phyloP scores from a whole-genome alignment of 2,113 vertebrate genomes.

The Hemicordylus capensis region DNA sequence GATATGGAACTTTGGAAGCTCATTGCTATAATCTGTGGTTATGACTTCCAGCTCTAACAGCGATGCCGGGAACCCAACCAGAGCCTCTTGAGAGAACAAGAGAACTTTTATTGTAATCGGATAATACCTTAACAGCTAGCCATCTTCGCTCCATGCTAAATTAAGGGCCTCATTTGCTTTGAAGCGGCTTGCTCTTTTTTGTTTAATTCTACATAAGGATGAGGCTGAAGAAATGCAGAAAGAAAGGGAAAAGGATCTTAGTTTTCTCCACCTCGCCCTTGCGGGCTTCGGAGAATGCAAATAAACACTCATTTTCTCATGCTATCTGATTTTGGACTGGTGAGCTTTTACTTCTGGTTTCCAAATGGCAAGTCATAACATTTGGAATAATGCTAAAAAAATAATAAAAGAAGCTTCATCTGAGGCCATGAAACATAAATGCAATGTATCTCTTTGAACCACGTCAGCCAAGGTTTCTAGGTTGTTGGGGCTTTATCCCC shows the following conservation, averaged over 20 bases:
- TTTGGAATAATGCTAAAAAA: neutral
- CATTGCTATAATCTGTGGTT: slow-evolving; percentile 77
- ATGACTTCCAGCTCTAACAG: slow-evolving; percentile 70
- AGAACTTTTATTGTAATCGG: slow-evolving; percentile 73
- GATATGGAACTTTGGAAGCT: slow-evolving; percentile 73
- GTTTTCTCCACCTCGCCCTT: slow-evolving; percentile 41
- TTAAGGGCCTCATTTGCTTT: slow-evolving; percentile 72
- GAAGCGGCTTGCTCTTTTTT: slow-evolving; percentile 64
- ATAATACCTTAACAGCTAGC: slow-evolving; percentile 76
- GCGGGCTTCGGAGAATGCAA: slow-evolving; percentile 31
- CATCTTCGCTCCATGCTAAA: slow-evolving; percentile 68
- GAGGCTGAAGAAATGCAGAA: neutral
- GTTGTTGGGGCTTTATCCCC: neutral
- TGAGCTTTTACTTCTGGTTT: slow-evolving; percentile 8
- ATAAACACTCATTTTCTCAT: slow-evolving; percentile 37
- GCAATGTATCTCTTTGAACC: neutral
- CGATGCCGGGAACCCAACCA: slow-evolving; percentile 75
- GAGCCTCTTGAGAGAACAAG: slow-evolving; percentile 66
- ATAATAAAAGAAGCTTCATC: neutral
- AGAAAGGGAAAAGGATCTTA: slow-evolving; percentile 22
- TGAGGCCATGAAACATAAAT: neutral
- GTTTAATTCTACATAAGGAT: slow-evolving; percentile 16
- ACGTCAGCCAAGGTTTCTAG: neutral
- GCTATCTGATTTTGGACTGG: slow-evolving; percentile 21
- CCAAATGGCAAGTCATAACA: neutral